These are phyloP conservation scores for Odiellus spinosus DNA, from an alignment of 2,888 invertebrate species.

Conservation along the genomic window DNA sequence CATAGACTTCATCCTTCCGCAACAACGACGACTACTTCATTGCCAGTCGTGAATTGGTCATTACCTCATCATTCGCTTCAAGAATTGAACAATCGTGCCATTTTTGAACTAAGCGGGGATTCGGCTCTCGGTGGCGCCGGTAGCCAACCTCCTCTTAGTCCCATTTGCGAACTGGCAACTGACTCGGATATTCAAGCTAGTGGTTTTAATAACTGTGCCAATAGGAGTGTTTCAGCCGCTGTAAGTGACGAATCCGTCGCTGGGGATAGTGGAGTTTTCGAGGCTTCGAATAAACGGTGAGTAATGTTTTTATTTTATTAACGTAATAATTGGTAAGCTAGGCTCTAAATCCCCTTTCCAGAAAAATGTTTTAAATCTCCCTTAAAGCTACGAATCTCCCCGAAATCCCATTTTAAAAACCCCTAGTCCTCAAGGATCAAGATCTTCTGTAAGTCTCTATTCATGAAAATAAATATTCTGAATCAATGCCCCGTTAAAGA, in stretches of 20 bases:
- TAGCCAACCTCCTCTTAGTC: conserved; percentile 25
- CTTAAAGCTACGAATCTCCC: too few relatives aligned
- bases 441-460: too few relatives aligned
- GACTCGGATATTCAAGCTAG: conserved; percentile 15
- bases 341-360: too few relatives aligned
- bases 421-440: too few relatives aligned
- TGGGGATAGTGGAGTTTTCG: conserved; percentile 42
- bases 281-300: conserved; percentile 31
- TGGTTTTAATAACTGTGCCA: conserved; percentile 49
- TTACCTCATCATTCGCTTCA: not conserved
- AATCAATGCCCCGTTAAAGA: too few relatives aligned
- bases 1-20: conserved; percentile 8
- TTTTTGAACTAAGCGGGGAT: not conserved
- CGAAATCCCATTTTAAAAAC: too few relatives aligned
- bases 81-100: not conserved
- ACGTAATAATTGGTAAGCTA: too few relatives aligned
- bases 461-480: too few relatives aligned
- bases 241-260: conserved; percentile 95
- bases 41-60: not conserved
- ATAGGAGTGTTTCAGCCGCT: conserved; percentile 60
- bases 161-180: conserved; percentile 28
- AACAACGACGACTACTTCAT: not conserved
- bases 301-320: conserved; percentile 11
- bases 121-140: not conserved
- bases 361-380: too few relatives aligned